Evolutionary conservation across 2,888 invertebrate species (phyloP).

Genomic region (Diplazon laetatorius): DNA sequence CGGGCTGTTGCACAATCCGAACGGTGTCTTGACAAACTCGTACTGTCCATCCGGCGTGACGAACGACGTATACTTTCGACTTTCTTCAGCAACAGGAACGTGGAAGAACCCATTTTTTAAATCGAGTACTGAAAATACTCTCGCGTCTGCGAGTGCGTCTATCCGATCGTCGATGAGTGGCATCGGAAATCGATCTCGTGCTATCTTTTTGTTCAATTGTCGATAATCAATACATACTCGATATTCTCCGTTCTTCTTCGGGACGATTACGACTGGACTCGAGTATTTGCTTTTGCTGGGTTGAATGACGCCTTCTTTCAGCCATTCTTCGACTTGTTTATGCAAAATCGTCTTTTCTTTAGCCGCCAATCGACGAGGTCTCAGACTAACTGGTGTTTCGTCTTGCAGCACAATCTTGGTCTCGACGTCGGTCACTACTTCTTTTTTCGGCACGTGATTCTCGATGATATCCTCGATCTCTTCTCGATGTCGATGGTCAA

Average conservation of each 20-base stretch:
- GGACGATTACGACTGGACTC: conserved; percentile 59
- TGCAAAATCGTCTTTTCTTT: neutral
- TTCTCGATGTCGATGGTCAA: neutral
- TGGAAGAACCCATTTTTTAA: conserved; percentile 68
- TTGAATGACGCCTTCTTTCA: neutral
- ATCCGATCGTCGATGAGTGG: conserved; percentile 68
- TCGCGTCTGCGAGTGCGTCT: conserved; percentile 56
- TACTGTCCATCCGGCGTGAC: conserved; percentile 63
- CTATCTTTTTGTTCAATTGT: conserved; percentile 63
- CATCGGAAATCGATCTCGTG: conserved; percentile 67
- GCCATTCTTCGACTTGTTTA: conserved; percentile 12
- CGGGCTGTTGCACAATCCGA: conserved; percentile 52
- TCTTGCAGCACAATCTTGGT: neutral
- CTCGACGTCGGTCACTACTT: conserved; percentile 63
- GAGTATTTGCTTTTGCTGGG: conserved; percentile 33
- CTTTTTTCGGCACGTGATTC: conserved; percentile 67
- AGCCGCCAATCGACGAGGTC: neutral
- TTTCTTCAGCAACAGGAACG: conserved; percentile 61
- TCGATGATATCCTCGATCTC: conserved; percentile 53
- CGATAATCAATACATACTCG: conserved; percentile 69
- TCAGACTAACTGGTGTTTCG: neutral
- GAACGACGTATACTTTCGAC: conserved; percentile 67
- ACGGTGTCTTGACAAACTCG: conserved; percentile 60
- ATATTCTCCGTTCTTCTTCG: conserved; percentile 63
- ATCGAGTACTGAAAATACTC: conserved; percentile 64